Evolutionary conservation across 2,797 vertebrate species (phyloP).

Genomic region (Salmo trutta): DNA sequence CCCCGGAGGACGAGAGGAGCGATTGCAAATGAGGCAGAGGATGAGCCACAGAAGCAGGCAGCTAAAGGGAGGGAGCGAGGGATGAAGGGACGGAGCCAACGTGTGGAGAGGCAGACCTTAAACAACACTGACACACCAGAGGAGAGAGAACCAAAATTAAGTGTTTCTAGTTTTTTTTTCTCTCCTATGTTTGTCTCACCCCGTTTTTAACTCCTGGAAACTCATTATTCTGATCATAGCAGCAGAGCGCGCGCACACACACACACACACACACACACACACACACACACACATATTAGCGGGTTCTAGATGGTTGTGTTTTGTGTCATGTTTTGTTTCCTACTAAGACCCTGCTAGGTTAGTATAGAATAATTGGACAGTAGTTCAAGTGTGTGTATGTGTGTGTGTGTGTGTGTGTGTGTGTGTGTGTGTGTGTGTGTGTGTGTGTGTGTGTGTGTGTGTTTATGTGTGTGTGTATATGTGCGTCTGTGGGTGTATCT

Average conservation of each 20-base stretch:
- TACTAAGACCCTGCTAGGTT: background rate
- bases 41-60: conserved; percentile 61
- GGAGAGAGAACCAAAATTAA: background rate
- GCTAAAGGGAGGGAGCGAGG: conserved; percentile 56
- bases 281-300: background rate
- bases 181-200: background rate
- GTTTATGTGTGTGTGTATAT: too few relatives aligned
- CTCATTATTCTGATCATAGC: conserved; percentile 60
- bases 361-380: background rate
- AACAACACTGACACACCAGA: conserved; percentile 60
- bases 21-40: conserved; percentile 70
- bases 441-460: too few relatives aligned
- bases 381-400: background rate
- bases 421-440: background rate
- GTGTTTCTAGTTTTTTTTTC: conserved; percentile 46
- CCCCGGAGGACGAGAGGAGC: conserved; percentile 53
- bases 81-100: conserved; percentile 45
- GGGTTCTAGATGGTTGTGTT: background rate
- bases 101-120: conserved; percentile 48
- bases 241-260: background rate
- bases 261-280: too few relatives aligned
- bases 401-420: background rate
- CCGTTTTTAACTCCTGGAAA: conserved; percentile 14
- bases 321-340: background rate
- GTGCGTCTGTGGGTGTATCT: background rate